These are phyloP conservation scores for Eumacrocentrus americanus DNA, from an alignment of 2,888 invertebrate species.

Conservation along the genomic window DNA sequence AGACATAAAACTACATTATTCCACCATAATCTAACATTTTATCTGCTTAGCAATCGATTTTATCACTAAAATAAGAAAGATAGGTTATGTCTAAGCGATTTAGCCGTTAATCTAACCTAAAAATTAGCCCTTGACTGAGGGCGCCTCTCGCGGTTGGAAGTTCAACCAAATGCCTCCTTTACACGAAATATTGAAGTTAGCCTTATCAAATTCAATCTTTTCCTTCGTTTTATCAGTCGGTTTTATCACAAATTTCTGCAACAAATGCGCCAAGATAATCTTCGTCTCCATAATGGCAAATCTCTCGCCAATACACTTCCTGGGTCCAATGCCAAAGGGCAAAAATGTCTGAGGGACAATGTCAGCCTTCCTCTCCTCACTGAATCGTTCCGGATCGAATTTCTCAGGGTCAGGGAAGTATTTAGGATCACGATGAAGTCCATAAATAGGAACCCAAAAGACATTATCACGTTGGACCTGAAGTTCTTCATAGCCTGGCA, in stretches of 20 bases:
- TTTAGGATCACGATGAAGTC: slow-evolving; percentile 43
- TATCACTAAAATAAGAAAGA: no score
- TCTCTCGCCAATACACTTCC: no score
- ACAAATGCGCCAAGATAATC: slow-evolving; percentile 28
- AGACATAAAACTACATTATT: no score
- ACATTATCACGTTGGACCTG: slow-evolving; percentile 30
- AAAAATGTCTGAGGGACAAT: slow-evolving; percentile 44
- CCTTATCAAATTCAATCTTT: slow-evolving; percentile 45
- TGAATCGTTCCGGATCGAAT: slow-evolving; percentile 40
- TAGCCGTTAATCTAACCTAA: no score
- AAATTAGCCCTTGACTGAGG: no score
- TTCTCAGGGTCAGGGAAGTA: slow-evolving; percentile 37
- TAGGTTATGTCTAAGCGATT: no score
- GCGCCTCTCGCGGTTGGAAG: slow-evolving; percentile 23
- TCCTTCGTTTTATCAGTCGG: slow-evolving; percentile 57
- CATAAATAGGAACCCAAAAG: slow-evolving; percentile 37
- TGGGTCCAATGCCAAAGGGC: no score
- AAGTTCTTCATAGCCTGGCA: slow-evolving; percentile 14
- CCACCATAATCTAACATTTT: no score
- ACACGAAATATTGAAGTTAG: slow-evolving; percentile 23
- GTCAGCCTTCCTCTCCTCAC: slow-evolving; percentile 30
- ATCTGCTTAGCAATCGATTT: no score
- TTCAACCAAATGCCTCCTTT: slow-evolving; percentile 33
- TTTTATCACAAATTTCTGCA: slow-evolving; percentile 30
- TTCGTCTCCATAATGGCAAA: no score